These are phyloP conservation scores for Crenuchus spilurus DNA, from an alignment of 2,797 vertebrate genomes.

Conservation along the genomic window DNA sequence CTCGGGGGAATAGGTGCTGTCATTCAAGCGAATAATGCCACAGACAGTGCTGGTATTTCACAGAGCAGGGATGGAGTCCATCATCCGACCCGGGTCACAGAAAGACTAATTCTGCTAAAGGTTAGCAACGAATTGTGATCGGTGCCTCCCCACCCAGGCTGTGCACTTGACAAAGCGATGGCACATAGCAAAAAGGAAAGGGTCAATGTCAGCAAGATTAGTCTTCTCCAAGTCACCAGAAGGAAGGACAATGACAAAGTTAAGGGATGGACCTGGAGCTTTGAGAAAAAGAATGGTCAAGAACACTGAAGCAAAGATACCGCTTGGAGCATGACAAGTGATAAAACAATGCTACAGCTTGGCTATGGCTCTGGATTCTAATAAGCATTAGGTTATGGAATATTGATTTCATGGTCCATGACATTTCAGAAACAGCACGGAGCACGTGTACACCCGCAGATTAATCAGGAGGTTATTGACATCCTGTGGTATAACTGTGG, in stretches of 20 bases:
- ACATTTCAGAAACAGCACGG: slow-evolving; percentile 15
- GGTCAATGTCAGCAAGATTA: slow-evolving; percentile 52
- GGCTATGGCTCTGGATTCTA: slow-evolving; percentile 12
- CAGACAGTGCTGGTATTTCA: slow-evolving; percentile 71
- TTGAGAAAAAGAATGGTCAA: slow-evolving; percentile 31
- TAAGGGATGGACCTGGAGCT: slow-evolving; percentile 25
- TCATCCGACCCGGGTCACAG: slow-evolving; percentile 69
- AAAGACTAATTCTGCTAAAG: slow-evolving; percentile 71
- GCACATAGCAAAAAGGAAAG: slow-evolving; percentile 48
- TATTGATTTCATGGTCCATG: slow-evolving; percentile 20
- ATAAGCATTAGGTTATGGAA: slow-evolving; percentile 24
- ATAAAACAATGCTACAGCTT: slow-evolving; percentile 31
- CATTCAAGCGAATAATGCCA: slow-evolving; percentile 73
- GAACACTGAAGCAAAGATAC: slow-evolving; percentile 32
- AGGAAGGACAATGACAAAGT: slow-evolving; percentile 36
- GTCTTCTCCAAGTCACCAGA: slow-evolving; percentile 42
- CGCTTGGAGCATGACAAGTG: slow-evolving; percentile 19
- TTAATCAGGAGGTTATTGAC: slow-evolving; percentile 29
- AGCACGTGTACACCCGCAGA: slow-evolving; percentile 15
- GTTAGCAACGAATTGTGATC: slow-evolving; percentile 58
- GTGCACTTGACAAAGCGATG: slow-evolving; percentile 60
- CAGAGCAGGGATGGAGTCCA: slow-evolving; percentile 64
- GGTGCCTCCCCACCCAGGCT: slow-evolving; percentile 28
- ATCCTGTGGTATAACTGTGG: slow-evolving; percentile 17
- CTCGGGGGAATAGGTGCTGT: slow-evolving; percentile 69